Evolutionary conservation across 2,113 vertebrate species (phyloP).

Genomic region (Sitta europaea): DNA sequence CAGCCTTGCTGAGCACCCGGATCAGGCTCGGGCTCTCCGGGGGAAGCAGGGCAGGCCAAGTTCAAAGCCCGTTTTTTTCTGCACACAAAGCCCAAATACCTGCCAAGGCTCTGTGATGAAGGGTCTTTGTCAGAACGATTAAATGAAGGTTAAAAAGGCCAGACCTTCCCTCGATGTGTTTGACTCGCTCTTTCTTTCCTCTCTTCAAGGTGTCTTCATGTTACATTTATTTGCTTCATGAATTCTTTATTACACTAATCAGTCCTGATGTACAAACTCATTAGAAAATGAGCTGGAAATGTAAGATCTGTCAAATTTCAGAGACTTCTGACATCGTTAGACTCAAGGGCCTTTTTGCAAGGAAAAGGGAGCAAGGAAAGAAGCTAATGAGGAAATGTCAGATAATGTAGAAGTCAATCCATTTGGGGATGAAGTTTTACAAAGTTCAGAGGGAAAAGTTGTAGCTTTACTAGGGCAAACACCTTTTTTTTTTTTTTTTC

Average conservation of each 20-base stretch:
- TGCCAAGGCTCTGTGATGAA: conserved; percentile 41
- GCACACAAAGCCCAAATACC: conserved; percentile 9
- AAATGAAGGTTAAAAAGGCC: conserved; percentile 60
- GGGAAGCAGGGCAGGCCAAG: neutral
- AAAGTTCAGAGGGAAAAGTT: conserved; percentile 15
- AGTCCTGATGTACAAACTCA: conserved; percentile 67
- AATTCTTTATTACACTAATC: conserved; percentile 79
- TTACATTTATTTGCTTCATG: conserved; percentile 72
- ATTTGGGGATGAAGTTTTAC: conserved; percentile 8
- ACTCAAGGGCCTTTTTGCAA: conserved; percentile 26
- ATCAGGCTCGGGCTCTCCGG: neutral
- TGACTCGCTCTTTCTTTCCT: conserved; percentile 66
- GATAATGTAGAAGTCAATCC: conserved; percentile 35
- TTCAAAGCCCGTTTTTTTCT: conserved; percentile 13
- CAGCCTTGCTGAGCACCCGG: neutral
- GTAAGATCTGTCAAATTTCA: conserved; percentile 66
- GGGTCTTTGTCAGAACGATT: conserved; percentile 64
- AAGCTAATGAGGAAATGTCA: conserved; percentile 63
- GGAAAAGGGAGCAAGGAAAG: conserved; percentile 37
- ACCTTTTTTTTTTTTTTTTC: neutral
- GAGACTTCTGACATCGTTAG: conserved; percentile 48
- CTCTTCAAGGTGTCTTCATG: conserved; percentile 68
- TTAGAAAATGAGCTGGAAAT: conserved; percentile 71
- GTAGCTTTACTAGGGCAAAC: neutral
- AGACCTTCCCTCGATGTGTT: conserved; percentile 39